Conservation (phyloP, 2,797 vertebrate species). For the Buphagus erythrorhynchus region DNA sequence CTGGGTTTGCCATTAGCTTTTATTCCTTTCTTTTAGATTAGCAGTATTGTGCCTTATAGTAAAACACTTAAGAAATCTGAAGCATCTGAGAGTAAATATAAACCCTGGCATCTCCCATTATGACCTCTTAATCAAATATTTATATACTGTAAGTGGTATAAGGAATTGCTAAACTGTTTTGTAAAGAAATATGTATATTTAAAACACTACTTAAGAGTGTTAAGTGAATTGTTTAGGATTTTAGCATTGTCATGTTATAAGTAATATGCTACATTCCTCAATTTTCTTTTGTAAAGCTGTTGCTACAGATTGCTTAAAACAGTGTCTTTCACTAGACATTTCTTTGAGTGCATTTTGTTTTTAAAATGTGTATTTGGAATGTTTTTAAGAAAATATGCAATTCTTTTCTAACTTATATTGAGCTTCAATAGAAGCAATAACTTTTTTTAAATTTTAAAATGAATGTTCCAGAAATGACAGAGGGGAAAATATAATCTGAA, state of each 20-base stretch:
- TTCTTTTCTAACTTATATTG: slow-evolving; percentile 58
- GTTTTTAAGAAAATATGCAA: slow-evolving; percentile 66
- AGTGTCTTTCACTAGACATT: slow-evolving; percentile 36
- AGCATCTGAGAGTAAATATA: slow-evolving; percentile 52
- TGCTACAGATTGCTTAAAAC: slow-evolving; percentile 39
- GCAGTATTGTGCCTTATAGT: slow-evolving; percentile 68
- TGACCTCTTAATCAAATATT: slow-evolving; percentile 56
- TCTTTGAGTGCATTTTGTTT: slow-evolving; percentile 52
- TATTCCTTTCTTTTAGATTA: slow-evolving; percentile 54
- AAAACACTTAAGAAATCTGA: slow-evolving; percentile 30
- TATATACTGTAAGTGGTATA: slow-evolving; percentile 43
- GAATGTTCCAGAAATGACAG: slow-evolving; percentile 53
- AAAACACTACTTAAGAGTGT: slow-evolving; percentile 41
- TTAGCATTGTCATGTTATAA: slow-evolving; percentile 47
- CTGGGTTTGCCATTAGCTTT: slow-evolving; percentile 14
- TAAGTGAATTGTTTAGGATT: slow-evolving; percentile 43
- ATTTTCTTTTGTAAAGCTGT: slow-evolving; percentile 48
- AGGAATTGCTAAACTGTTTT: slow-evolving; percentile 61
- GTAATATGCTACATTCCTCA: slow-evolving; percentile 45
- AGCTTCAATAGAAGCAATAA: slow-evolving; percentile 63
- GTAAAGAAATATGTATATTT: slow-evolving; percentile 62
- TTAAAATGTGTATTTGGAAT: slow-evolving; percentile 59
- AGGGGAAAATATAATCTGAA: slow-evolving; percentile 9
- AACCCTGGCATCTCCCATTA: slow-evolving; percentile 44
- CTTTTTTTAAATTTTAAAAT: slow-evolving; percentile 44